Evolutionary conservation across 92 coral and sea anemone genomes (phyloP).

Genomic region (Micromussa lordhowensis): DNA sequence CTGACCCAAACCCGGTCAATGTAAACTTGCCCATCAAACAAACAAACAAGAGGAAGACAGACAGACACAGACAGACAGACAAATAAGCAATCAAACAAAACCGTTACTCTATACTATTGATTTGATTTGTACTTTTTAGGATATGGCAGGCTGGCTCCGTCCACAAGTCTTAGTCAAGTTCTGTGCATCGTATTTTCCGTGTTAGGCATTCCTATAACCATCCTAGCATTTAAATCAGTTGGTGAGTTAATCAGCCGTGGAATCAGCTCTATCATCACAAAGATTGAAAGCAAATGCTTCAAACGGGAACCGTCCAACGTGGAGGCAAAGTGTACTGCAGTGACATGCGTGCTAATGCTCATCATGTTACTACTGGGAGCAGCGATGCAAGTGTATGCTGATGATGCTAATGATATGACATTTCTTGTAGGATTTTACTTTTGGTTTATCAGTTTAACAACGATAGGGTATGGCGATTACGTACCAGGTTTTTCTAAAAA

Average conservation of each 20-base stretch:
- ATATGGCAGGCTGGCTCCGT: conserved; percentile 32
- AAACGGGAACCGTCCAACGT: conserved; percentile 19
- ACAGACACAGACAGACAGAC: too few species aligned
- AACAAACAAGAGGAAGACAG: too few species aligned
- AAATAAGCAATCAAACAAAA: too few species aligned
- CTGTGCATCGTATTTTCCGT: conserved; percentile 40
- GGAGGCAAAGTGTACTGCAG: conserved; percentile 24
- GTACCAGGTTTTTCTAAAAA: neutral
- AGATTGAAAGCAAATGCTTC: conserved; percentile 4
- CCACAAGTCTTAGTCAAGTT: conserved; percentile 32
- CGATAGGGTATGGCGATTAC: conserved; percentile 50
- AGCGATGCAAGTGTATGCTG: neutral
- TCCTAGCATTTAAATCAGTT: conserved; percentile 39
- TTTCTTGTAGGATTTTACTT: conserved; percentile 37
- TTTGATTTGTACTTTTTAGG: conserved; percentile 14
- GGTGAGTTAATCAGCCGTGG: conserved; percentile 45
- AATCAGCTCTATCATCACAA: conserved; percentile 7
- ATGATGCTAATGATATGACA: neutral
- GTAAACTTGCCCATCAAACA: too few species aligned
- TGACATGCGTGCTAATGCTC: conserved; percentile 17
- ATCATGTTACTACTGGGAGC: conserved; percentile 25
- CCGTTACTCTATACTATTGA: neutral
- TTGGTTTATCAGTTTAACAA: conserved; percentile 42
- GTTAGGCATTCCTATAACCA: conserved; percentile 48
- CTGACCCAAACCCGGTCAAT: too few species aligned